A percentile compares a stretch with the other conserved stretches of the same genome.
These are phyloP conservation scores for Onychorhynchus coronatus DNA, from an alignment of 2,113 vertebrate genomes.

Conservation along the genomic window DNA sequence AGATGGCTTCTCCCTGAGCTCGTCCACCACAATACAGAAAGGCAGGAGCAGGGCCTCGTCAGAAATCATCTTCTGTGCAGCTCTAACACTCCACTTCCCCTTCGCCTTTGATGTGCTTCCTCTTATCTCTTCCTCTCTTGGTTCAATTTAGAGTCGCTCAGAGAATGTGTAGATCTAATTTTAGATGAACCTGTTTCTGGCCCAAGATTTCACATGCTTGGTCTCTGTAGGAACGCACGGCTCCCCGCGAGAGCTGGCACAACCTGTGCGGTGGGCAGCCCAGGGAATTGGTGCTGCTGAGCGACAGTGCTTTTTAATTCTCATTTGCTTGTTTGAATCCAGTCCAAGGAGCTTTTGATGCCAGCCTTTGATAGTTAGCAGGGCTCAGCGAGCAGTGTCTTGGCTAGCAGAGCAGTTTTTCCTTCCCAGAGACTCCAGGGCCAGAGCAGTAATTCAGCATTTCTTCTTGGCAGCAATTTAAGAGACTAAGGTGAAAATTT, in stretches of 20 bases:
- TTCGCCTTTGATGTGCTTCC: background rate
- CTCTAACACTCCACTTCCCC: background rate
- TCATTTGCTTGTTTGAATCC: background rate
- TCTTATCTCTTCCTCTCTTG: background rate
- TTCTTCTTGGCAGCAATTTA: background rate
- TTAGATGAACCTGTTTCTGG: background rate
- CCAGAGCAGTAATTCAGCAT: background rate
- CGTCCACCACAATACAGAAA: rapidly evolving
- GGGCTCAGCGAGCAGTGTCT: background rate
- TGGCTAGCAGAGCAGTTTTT: background rate
- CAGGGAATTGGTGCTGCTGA: background rate
- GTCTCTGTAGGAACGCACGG: background rate
- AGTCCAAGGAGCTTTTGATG: background rate
- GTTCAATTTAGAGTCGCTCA: background rate
- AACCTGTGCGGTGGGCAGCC: rapidly evolving
- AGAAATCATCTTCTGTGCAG: background rate
- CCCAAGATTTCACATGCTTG: background rate
- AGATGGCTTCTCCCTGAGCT: background rate
- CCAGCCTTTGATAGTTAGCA: background rate
- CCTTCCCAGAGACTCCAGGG: background rate
- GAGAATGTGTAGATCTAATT: slow-evolving; percentile 9
- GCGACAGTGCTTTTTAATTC: background rate
- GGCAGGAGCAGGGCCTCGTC: background rate
- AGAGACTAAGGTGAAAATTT: background rate
- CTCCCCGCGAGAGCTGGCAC: background rate